These are phyloP conservation scores for Crocidura indochinensis DNA, from an alignment of 2,797 vertebrate genomes.

Conservation along the genomic window DNA sequence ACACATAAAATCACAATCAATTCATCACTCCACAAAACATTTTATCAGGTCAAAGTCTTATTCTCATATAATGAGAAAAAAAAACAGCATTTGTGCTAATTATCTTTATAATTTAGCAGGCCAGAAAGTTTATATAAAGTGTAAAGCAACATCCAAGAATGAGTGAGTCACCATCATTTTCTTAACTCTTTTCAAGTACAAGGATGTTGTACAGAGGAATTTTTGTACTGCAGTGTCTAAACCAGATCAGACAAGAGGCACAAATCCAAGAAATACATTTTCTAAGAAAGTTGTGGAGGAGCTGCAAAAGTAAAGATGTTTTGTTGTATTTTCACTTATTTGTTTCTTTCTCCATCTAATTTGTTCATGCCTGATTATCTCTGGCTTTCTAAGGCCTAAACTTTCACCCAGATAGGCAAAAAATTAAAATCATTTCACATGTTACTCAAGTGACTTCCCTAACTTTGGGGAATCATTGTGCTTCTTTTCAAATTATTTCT, in stretches of 20 bases:
- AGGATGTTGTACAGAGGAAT: not conserved
- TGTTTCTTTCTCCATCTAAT: not conserved
- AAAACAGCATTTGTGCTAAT: not conserved
- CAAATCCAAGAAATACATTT: not conserved
- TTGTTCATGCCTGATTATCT: not conserved
- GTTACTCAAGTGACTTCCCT: not conserved
- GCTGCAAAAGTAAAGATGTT: not conserved
- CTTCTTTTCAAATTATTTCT: not conserved
- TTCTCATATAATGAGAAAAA: slow-evolving; percentile 1
- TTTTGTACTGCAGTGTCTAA: not conserved
- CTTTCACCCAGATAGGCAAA: not conserved
- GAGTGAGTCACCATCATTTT: not conserved
- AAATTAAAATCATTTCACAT: not conserved
- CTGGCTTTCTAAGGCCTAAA: not conserved
- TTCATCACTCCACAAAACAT: slow-evolving; percentile 9
- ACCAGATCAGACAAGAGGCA: not conserved
- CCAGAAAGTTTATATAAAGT: not conserved
- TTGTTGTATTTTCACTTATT: not conserved
- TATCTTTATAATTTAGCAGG: not conserved
- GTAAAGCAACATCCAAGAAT: not conserved
- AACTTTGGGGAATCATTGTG: not conserved
- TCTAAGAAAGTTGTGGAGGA: not conserved
- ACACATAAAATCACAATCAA: not conserved
- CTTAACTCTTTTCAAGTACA: not conserved
- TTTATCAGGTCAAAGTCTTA: not conserved